Evolutionary conservation across 2,113 vertebrate genomes (phyloP).

Genomic region (Piaya cayana): DNA sequence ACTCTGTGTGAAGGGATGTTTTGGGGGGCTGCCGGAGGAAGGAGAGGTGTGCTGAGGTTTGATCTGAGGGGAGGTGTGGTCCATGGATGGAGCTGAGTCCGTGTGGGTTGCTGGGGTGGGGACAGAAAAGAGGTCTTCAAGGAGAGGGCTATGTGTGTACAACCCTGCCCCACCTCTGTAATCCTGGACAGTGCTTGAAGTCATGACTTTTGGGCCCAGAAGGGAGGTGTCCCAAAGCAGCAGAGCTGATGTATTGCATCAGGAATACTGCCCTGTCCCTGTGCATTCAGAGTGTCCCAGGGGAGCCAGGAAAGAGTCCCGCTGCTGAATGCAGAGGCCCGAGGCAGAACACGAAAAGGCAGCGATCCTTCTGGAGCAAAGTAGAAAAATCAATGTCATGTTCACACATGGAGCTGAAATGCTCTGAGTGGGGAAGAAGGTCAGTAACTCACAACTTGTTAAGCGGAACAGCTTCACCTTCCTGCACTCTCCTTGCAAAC

Average conservation of each 20-base stretch:
- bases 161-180: too few species aligned
- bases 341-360: background rate
- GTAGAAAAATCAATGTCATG: background rate
- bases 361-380: background rate
- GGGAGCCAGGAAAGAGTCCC: background rate
- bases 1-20: background rate
- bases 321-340: fast-evolving
- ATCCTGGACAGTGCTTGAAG: background rate
- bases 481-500: fast-evolving
- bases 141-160: background rate
- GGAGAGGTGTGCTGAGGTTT: background rate
- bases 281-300: fast-evolving
- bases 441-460: background rate
- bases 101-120: fast-evolving
- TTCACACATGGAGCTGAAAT: fast-evolving
- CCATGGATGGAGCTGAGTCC: background rate
- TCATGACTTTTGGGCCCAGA: background rate
- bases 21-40: background rate
- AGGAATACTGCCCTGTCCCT: background rate
- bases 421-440: background rate
- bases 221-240: background rate
- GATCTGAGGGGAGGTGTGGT: background rate
- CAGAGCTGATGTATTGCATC: background rate
- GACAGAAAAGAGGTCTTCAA: background rate
- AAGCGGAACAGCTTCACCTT: background rate